phyloP scores from a whole-genome alignment of 1,140 invertebrate species.

The Drosophila fuyamai region DNA sequence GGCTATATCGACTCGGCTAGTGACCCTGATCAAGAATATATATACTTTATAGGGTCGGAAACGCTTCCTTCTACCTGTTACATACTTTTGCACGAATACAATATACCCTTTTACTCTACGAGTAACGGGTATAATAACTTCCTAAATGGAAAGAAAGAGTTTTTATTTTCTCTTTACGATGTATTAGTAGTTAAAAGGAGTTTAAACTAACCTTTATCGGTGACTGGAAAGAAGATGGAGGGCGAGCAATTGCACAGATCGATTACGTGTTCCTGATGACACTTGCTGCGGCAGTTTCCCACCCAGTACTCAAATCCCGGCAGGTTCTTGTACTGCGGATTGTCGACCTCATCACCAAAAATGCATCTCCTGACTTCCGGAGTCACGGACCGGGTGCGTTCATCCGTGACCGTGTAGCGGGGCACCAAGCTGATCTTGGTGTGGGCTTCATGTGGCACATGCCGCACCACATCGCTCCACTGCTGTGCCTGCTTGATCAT shows the following conservation, averaged over 20 bases:
- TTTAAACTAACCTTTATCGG: slow-evolving; percentile 34
- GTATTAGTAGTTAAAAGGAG: too few species aligned
- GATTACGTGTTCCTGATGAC: slow-evolving; percentile 72
- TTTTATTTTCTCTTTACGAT: too few species aligned
- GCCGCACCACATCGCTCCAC: slow-evolving; percentile 55
- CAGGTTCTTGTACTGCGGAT: slow-evolving; percentile 64
- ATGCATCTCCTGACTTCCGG: slow-evolving; percentile 52
- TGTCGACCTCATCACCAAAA: slow-evolving; percentile 60
- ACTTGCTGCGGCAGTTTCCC: slow-evolving; percentile 69
- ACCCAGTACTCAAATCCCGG: slow-evolving; percentile 68
- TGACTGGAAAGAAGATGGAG: slow-evolving; percentile 61
- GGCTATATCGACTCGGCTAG: too few species aligned
- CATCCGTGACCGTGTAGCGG: slow-evolving; percentile 46
- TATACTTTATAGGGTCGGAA: too few species aligned
- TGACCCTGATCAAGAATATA: too few species aligned
- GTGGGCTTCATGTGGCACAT: slow-evolving; percentile 46
- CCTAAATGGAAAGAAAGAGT: too few species aligned
- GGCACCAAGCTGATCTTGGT: slow-evolving; percentile 54
- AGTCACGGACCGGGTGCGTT: slow-evolving; percentile 30
- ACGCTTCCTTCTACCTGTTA: too few species aligned
- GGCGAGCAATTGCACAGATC: slow-evolving; percentile 67
- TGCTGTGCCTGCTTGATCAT: slow-evolving; percentile 74
- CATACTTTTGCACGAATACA: too few species aligned
- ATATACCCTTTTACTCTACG: too few species aligned
- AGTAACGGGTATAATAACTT: too few species aligned